phyloP scores from a whole-genome alignment of 2,888 invertebrate species.

The Andricus curvator region DNA sequence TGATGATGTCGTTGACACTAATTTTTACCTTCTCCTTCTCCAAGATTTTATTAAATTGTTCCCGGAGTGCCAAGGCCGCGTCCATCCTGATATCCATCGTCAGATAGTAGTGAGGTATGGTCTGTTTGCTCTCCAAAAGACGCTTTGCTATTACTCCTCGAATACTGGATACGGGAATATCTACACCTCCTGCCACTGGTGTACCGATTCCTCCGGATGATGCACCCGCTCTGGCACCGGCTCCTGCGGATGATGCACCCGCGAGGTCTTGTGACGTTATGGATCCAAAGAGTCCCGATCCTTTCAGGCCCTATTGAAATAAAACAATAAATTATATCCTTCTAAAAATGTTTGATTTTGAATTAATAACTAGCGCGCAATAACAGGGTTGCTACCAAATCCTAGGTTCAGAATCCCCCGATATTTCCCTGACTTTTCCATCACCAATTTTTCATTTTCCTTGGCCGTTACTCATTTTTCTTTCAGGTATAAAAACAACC shows the following conservation, averaged over 20 bases:
- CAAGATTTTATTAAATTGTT: conserved; percentile 88
- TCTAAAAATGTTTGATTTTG: not conserved
- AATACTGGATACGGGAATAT: conserved; percentile 91
- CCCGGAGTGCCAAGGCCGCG: conserved; percentile 84
- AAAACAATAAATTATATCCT: not conserved
- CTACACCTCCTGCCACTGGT: conserved; percentile 80
- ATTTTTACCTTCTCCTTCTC: conserved; percentile 91
- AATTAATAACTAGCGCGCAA: not conserved
- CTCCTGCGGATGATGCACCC: conserved; percentile 74
- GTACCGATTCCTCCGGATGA: conserved; percentile 63
- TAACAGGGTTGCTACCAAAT: not conserved
- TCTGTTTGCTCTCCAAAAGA: conserved; percentile 92
- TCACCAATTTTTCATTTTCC: too few species aligned
- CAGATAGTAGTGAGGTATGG: conserved; percentile 98
- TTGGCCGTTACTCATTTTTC: too few species aligned
- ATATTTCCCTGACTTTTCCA: too few species aligned
- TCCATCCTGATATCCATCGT: conserved; percentile 93
- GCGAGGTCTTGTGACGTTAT: conserved; percentile 90
- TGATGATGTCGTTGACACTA: conserved; percentile 97
- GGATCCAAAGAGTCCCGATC: conserved; percentile 90
- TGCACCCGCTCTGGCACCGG: conserved; percentile 74
- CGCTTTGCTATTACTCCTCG: conserved; percentile 94
- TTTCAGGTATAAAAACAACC: too few species aligned
- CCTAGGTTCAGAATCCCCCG: too few species aligned
- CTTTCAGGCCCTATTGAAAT: conserved; percentile 76